Conservation (phyloP, 2,113 vertebrate genomes). For the Atractosteus spatula region DNA sequence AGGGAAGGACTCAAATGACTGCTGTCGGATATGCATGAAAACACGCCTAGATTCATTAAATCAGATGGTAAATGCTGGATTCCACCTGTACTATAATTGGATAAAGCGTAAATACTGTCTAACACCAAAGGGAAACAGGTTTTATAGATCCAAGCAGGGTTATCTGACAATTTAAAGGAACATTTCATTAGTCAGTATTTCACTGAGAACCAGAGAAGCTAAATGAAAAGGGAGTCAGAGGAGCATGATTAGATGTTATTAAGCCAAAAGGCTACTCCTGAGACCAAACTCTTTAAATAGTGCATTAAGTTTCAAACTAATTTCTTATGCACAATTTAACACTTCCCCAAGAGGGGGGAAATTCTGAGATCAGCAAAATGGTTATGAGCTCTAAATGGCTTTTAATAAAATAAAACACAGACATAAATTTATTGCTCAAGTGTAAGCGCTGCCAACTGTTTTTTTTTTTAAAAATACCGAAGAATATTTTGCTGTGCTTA, state of each 20-base stretch:
- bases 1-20: background rate
- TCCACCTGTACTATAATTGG: conserved; percentile 1
- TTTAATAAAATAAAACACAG: conserved; percentile 59
- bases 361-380: conserved; percentile 61
- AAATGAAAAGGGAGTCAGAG: conserved; percentile 38
- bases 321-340: conserved; percentile 67
- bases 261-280: conserved; percentile 49
- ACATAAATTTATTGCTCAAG: background rate
- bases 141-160: conserved; percentile 35
- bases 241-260: conserved; percentile 53
- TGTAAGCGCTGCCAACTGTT: background rate
- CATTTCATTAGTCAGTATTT: conserved; percentile 46
- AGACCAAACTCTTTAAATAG: conserved; percentile 61
- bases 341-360: conserved; percentile 50
- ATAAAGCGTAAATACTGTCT: conserved; percentile 16
- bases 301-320: conserved; percentile 58
- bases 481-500: too few relatives aligned
- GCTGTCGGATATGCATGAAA: background rate
- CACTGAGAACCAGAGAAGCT: conserved; percentile 24
- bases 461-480: too few relatives aligned
- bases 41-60: background rate
- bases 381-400: conserved; percentile 47
- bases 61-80: conserved; percentile 12
- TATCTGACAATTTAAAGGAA: conserved; percentile 45
- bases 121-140: conserved; percentile 31